Conservation (phyloP, 2,888 invertebrate genomes). For the Heliconius aoede region DNA sequence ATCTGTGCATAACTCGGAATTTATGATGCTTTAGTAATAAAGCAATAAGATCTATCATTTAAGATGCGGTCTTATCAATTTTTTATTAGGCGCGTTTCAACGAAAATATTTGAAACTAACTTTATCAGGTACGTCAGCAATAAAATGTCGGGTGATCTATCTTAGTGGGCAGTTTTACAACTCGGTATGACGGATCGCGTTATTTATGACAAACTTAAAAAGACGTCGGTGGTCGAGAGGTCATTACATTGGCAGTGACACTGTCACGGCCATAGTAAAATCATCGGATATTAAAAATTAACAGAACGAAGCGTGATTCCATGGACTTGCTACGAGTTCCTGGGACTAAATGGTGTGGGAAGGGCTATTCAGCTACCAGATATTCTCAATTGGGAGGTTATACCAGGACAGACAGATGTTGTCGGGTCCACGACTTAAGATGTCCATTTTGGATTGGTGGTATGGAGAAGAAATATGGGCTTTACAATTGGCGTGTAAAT, state of each 20-base stretch:
- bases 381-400: conserved; percentile 94
- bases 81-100: conserved; percentile 26
- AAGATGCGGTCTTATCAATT: conserved; percentile 8
- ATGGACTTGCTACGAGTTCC: conserved; percentile 91
- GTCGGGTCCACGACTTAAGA: conserved; percentile 92
- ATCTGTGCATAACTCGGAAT: conserved; percentile 10
- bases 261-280: not conserved
- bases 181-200: conserved; percentile 14
- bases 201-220: conserved; percentile 9
- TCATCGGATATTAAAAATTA: conserved; percentile 37
- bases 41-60: not conserved
- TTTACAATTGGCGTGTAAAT: conserved; percentile 95
- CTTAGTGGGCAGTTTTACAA: conserved; percentile 15
- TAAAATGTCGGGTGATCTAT: conserved; percentile 21
- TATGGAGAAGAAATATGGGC: conserved; percentile 91
- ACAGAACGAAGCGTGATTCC: conserved; percentile 76
- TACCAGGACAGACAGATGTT: conserved; percentile 93
- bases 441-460: conserved; percentile 94
- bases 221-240: conserved; percentile 61
- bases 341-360: conserved; percentile 97
- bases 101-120: conserved; percentile 12
- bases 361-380: conserved; percentile 91
- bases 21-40: not conserved
- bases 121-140: conserved; percentile 14
- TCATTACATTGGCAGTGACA: conserved; percentile 49